These are phyloP conservation scores for Plectropomus leopardus DNA, from an alignment of 2,113 vertebrate genomes.

Conservation along the genomic window DNA sequence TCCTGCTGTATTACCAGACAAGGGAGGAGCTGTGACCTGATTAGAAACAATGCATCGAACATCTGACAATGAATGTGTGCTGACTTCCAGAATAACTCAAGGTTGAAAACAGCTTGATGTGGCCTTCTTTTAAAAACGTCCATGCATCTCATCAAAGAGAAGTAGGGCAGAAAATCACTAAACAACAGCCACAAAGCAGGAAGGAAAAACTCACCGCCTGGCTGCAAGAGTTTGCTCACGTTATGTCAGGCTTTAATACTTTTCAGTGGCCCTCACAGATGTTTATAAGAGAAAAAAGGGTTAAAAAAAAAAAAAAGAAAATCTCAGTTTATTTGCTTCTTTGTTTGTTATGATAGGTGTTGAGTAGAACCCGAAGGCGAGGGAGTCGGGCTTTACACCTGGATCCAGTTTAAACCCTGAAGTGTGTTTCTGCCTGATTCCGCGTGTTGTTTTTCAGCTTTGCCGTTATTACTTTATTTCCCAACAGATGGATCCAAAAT, in stretches of 20 bases:
- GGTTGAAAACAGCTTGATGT: conserved; percentile 41
- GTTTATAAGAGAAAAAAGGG: conserved; percentile 16
- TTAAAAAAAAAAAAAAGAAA: conserved; percentile 17
- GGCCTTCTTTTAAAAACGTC: conserved; percentile 47
- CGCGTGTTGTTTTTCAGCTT: conserved; percentile 7
- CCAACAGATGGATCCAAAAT: conserved; percentile 70
- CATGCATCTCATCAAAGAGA: conserved; percentile 48
- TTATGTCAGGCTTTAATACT: conserved; percentile 47
- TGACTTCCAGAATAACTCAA: conserved; percentile 48
- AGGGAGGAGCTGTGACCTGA: conserved; percentile 54
- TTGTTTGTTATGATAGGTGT: conserved; percentile 52
- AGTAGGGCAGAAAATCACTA: conserved; percentile 58
- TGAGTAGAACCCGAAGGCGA: conserved; percentile 46
- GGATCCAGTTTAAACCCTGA: conserved; percentile 63
- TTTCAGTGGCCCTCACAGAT: conserved; percentile 48
- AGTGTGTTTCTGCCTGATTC: conserved; percentile 59
- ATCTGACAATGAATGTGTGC: conserved; percentile 20
- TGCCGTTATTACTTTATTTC: conserved; percentile 56
- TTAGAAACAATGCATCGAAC: conserved; percentile 41
- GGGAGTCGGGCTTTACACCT: conserved; percentile 70
- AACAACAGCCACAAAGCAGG: conserved; percentile 25
- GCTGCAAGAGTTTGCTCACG: conserved; percentile 40
- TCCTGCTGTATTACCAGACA: conserved; percentile 27
- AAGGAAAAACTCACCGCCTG: neutral
- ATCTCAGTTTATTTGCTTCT: conserved; percentile 48